Evolutionary conservation across 92 coral and sea anemone species (phyloP).

Genomic region (Siderastrea radians): DNA sequence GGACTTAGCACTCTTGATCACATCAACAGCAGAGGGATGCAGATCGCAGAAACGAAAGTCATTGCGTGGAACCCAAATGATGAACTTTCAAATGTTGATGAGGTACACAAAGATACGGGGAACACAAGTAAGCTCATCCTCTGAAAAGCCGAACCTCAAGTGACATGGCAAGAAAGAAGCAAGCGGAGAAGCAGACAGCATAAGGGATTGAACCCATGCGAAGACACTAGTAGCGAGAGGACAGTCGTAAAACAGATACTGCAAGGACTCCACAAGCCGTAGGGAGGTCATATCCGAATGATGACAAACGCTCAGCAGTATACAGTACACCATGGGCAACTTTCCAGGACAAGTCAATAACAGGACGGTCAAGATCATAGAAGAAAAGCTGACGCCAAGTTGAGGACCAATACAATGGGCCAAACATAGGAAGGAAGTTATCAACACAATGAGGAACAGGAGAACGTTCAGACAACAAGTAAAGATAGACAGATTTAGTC

Average conservation of each 20-base stretch:
- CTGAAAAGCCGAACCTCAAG: neutral
- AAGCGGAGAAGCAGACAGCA: neutral
- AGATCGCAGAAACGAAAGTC: neutral
- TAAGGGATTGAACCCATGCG: neutral
- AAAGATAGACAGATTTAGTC: too few species aligned
- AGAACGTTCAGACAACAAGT: too few species aligned
- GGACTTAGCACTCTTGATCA: neutral
- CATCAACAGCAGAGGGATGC: neutral
- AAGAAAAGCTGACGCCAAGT: neutral
- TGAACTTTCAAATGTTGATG: neutral
- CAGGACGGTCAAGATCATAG: neutral
- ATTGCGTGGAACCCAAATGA: neutral
- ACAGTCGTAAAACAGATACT: neutral
- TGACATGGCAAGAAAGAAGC: neutral
- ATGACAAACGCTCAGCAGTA: neutral
- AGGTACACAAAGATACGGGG: neutral
- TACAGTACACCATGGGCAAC: neutral
- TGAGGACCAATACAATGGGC: neutral
- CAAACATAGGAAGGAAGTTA: neutral
- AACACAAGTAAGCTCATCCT: neutral
- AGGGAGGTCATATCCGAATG: neutral
- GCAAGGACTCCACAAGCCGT: neutral
- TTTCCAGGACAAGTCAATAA: neutral
- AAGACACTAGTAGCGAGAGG: slow-evolving; percentile 4
- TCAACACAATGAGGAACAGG: neutral